These are phyloP conservation scores for Vipera ursinii DNA, from an alignment of 2,797 vertebrate genomes.

Conservation along the genomic window DNA sequence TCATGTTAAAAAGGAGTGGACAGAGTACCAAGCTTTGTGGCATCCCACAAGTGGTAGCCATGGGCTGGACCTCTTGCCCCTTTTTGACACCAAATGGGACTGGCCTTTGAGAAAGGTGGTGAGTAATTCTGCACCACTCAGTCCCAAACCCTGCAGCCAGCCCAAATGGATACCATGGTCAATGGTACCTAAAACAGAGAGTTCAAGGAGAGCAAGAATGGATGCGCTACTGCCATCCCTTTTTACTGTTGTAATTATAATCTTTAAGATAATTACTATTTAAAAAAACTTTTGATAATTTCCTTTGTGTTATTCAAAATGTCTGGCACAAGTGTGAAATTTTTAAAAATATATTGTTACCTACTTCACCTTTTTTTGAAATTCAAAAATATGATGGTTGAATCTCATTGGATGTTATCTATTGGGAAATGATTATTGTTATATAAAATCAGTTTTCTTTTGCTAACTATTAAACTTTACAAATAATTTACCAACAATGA, in stretches of 20 bases:
- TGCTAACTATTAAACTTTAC: background rate
- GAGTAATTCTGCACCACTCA: background rate
- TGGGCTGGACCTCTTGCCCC: no score
- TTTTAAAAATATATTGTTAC: background rate
- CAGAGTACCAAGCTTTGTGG: no score
- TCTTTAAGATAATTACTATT: background rate
- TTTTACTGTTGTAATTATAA: background rate
- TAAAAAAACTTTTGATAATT: background rate
- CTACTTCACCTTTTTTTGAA: background rate
- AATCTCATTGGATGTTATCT: background rate
- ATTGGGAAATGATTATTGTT: background rate
- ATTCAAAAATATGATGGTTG: background rate
- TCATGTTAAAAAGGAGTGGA: no score
- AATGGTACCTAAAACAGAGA: background rate
- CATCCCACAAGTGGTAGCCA: no score
- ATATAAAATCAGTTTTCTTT: background rate
- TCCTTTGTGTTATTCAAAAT: background rate
- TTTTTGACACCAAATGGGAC: no score
- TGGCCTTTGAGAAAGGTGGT: background rate
- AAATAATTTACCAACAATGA: background rate
- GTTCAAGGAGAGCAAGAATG: background rate
- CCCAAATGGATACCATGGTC: background rate
- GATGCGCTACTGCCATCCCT: background rate
- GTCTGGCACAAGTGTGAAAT: background rate
- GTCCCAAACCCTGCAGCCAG: background rate